A percentile compares a stretch with the other conserved stretches of the same genome.
These are phyloP conservation scores for Heliconius eleuchia DNA, from an alignment of 1,140 invertebrate genomes.

Conservation along the genomic window DNA sequence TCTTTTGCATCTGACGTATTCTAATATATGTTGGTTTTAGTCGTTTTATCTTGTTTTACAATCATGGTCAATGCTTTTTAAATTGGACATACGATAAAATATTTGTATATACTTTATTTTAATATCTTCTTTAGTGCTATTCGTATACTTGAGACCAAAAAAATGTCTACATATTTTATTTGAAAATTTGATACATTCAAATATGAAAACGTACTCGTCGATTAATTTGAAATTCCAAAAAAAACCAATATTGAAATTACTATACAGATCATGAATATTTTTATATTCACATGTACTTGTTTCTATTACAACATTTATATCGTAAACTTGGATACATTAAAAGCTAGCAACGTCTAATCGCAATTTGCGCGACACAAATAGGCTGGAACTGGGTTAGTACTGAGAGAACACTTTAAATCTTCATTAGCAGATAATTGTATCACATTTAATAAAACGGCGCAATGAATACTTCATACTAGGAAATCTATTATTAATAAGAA, in stretches of 20 bases:
- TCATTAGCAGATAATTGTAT: constrained; percentile 29
- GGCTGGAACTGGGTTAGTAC: constrained; percentile 30
- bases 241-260: no score
- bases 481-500: constrained; percentile 1
- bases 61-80: neutral
- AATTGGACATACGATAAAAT: neutral
- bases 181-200: no score
- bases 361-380: constrained; percentile 25
- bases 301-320: neutral
- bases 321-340: constrained; percentile 8
- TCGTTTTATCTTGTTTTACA: neutral
- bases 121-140: no score
- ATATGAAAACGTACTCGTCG: neutral
- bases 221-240: neutral
- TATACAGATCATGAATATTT: neutral
- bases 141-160: neutral
- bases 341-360: constrained; percentile 11
- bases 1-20: neutral
- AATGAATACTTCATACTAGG: constrained; percentile 16
- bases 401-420: constrained; percentile 29
- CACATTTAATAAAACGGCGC: constrained; percentile 20
- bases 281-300: neutral
- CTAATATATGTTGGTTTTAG: neutral
- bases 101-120: neutral
- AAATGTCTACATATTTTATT: neutral